Percentiles rank a stretch among this genome's conserved stretches.
Evolutionary conservation across 1,140 invertebrate genomes (phyloP).

Genomic region (Ectropis grisescens): DNA sequence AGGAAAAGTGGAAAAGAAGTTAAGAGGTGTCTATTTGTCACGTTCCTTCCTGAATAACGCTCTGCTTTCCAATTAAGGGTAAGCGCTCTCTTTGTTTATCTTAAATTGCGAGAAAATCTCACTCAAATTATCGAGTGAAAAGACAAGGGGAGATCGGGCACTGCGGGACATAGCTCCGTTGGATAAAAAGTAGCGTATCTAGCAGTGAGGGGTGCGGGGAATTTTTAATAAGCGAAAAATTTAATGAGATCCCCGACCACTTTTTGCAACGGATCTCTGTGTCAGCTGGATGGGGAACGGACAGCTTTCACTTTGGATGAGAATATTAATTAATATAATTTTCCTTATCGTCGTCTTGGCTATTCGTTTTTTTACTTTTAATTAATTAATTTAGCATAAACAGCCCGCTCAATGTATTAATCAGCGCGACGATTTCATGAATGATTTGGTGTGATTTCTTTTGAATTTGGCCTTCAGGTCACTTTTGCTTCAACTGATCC

Average conservation of each 20-base stretch:
- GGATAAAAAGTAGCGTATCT: constrained; percentile 59
- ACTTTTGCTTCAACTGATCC: no score
- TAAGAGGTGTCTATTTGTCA: constrained; percentile 70
- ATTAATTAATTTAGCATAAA: background rate
- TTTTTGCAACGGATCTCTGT: constrained; percentile 38
- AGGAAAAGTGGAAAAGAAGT: constrained; percentile 65
- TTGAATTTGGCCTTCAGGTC: no score
- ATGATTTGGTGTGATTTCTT: no score
- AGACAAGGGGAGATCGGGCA: constrained; percentile 52
- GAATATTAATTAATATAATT: constrained; percentile 20
- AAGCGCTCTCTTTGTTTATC: constrained; percentile 69
- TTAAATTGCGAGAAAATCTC: constrained; percentile 70
- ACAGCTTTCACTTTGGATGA: constrained; percentile 14
- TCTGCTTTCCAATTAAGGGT: constrained; percentile 70
- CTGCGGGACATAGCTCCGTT: constrained; percentile 50
- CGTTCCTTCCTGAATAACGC: constrained; percentile 64
- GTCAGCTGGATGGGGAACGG: constrained; percentile 37
- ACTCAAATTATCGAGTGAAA: constrained; percentile 67
- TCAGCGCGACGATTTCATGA: no score
- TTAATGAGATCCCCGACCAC: constrained; percentile 53
- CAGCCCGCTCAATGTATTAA: no score
- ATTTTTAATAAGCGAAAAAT: constrained; percentile 71
- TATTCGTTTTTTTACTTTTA: no score
- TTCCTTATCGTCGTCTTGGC: no score
- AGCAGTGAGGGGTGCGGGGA: constrained; percentile 55